Evolutionary conservation across 2,888 invertebrate genomes (phyloP), one percentile per base, ranked within the genome.

Genomic region (Galerucella calmariensis): DNA sequence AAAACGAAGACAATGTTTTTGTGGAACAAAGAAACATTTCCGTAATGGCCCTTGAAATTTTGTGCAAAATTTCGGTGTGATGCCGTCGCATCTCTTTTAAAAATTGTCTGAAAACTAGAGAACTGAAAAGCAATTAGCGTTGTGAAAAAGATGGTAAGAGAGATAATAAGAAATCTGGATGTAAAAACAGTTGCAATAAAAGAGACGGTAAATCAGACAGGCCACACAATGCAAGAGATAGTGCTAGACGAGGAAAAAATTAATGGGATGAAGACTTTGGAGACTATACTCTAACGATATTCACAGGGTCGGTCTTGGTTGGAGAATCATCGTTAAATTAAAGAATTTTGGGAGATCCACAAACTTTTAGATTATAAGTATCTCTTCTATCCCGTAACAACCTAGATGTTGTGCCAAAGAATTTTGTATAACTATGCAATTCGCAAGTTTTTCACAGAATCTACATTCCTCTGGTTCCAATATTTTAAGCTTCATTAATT

Each of bases 141-240:
- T 63, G 73, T 72, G 76, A 78, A 75, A 75, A 78, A 77, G 77
- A 77, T 79, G 73, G 69, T 66, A 73, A 74, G 70, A 56, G 20
- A 75, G 80, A 81, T 80, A 79, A 77, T 80, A 81, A 82, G 80
- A 80, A 80, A 77, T 81, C 75, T 67, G 79, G 80, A 85, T 83
- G 83, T 82, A 84, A 84, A 83, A 84, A 84, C 82, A 78, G 81
- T 67, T 72, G 78, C 77, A 78, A 74, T 77, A 79, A 82, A 79
- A 79, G 80, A 80, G 79, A 79, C 80, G 78, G 75, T 80, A 80
- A 81, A 80, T 81, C 82, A 81, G 79, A 66, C 73, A 62, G 65
- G 73, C 70, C 76, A 76, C 79, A 78, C 78, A 80, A 78, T 81
- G 78, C 78, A 69, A 68, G 75, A 79, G 79, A 80, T 80, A 78